Evolutionary conservation across 2,888 invertebrate genomes (phyloP), one percentile per base, ranked within the genome.

Genomic region (Drosophila acutilabella): DNA sequence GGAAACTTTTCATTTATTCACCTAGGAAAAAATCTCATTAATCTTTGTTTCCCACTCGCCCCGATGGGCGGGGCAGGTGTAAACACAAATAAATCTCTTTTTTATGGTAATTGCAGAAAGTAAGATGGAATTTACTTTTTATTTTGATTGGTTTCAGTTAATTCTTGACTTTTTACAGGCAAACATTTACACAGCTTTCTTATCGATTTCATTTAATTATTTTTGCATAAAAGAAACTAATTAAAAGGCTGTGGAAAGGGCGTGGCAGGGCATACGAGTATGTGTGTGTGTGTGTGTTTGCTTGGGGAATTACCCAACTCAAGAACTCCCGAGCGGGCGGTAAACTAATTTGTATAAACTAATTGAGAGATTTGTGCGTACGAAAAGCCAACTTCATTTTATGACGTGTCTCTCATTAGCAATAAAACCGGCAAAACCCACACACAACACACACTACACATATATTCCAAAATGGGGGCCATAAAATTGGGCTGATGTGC

Each of bases 21-120:
- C 64, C 47, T 48, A 6, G 14, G 44, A n/a, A 41, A 65, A 85
- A 85, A 81, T 71, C 86, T 73, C 83, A 86, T 86, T 86, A 81
- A 88, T 86, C 85, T 86, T 88, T 67, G 64, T 72, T 68, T 20
- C 44, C 45, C 50, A 20, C 64, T 42, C 14, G 10, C 6, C 30
- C 26, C 18, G n/a, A 2, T 11, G 30, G 30, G 11, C 16, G 23
- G 52, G 40, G 38, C 68, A 78, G 81, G 78, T 82, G 86, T 70
- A 75, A 83, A 78, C 79, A 76, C 78, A 81, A 88, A 90, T 81
- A 90, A 90, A 90, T 90, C 77, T 80, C 76, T 81, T 89, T 90
- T 90, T 90, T 90, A 90, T 90, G 90, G 78, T 90, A 90, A 90
- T 90, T 85, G 87, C 2, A 47, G 11, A 26, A 72, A 81, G 78